Evolutionary conservation across 2,888 invertebrate genomes (phyloP).

Genomic region (Branchellion lobata): DNA sequence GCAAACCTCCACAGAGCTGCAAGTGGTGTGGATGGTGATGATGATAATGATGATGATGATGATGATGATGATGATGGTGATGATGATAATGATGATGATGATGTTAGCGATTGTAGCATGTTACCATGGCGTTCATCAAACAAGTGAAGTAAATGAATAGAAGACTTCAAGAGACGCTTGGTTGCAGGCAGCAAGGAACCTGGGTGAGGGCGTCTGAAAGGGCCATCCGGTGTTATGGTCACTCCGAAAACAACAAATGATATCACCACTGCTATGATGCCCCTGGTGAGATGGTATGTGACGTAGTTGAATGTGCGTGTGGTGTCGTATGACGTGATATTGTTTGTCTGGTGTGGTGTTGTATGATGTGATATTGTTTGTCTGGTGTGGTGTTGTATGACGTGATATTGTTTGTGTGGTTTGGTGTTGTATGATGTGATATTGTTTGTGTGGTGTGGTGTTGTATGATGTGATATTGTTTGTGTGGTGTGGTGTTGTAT

Average conservation of each 20-base stretch:
- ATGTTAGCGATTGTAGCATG: too few species aligned
- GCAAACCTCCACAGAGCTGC: conserved; percentile 66
- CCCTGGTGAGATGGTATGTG: conserved; percentile 57
- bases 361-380: too few species aligned
- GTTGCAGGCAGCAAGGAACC: conserved; percentile 56
- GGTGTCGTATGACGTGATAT: too few species aligned
- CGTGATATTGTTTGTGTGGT: too few species aligned
- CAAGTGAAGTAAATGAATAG: not conserved
- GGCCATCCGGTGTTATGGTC: conserved; percentile 67
- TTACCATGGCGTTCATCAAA: not conserved
- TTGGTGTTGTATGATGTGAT: too few species aligned
- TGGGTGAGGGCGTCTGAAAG: conserved; percentile 67
- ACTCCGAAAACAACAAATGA: conserved; percentile 66
- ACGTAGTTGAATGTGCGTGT: too few species aligned
- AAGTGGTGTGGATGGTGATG: conserved; percentile 47
- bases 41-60: not conserved
- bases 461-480: too few species aligned
- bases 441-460: too few species aligned
- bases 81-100: not conserved
- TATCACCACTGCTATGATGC: conserved; percentile 64
- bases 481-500: too few species aligned
- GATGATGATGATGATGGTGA: not conserved
- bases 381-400: too few species aligned
- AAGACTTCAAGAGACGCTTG: not conserved
- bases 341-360: too few species aligned